Percentiles rank a stretch among this genome's conserved stretches.
phyloP scores from a whole-genome alignment of 2,797 vertebrate species.

The Mastacembelus armatus region DNA sequence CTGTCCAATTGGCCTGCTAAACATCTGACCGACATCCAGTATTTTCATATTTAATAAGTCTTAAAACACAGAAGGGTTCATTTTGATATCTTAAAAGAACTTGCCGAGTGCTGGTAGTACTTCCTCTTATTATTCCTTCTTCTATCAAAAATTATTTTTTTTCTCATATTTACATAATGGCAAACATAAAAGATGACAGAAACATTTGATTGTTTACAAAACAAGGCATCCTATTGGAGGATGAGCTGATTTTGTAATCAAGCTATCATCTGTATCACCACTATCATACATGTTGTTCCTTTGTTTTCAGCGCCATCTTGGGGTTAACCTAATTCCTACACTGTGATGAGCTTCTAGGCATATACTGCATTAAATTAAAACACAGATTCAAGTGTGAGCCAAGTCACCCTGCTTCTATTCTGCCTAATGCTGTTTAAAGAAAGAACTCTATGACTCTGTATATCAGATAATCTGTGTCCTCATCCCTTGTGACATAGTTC shows the following conservation, averaged over 20 bases:
- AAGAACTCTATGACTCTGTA: neutral
- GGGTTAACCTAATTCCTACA: constrained; percentile 12
- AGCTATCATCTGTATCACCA: neutral
- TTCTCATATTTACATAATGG: too few relatives aligned
- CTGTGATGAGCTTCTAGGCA: neutral
- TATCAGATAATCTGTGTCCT: neutral
- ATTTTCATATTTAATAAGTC: neutral
- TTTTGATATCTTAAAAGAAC: neutral
- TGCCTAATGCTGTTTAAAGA: neutral
- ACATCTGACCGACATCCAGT: too few relatives aligned
- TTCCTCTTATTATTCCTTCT: too few relatives aligned
- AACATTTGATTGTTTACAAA: neutral
- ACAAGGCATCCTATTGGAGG: neutral
- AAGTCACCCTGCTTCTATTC: neutral
- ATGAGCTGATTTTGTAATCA: neutral
- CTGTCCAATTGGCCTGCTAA: too few relatives aligned
- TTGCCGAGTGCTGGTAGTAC: too few relatives aligned
- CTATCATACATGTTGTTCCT: neutral
- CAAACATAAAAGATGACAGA: neutral
- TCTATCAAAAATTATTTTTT: too few relatives aligned
- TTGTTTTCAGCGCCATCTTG: constrained; percentile 46
- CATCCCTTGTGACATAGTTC: neutral
- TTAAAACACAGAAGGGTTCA: neutral
- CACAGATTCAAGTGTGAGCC: neutral
- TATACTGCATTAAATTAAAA: neutral